Conservation (phyloP, 2,888 invertebrate genomes). For the Drosophila quinaria region DNA sequence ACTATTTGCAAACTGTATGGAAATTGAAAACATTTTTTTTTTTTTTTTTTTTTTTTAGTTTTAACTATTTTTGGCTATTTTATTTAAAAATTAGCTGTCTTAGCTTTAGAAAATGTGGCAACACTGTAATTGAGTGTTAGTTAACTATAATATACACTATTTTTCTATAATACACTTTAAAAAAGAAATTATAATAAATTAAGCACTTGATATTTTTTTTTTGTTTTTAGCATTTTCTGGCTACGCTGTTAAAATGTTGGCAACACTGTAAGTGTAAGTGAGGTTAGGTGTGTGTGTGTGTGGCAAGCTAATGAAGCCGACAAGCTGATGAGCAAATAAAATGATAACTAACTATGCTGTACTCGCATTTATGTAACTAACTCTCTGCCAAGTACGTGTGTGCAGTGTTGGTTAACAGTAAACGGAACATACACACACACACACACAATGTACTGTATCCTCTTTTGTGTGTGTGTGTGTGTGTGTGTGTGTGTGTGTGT, state of each 20-base stretch:
- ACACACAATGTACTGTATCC: neutral
- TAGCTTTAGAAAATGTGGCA: too few relatives aligned
- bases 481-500: slow-evolving; percentile 9
- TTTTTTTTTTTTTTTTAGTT: neutral
- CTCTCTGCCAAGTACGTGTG: slow-evolving; percentile 26
- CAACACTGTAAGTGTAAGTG: neutral
- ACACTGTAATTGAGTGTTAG: too few relatives aligned
- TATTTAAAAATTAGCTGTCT: too few relatives aligned
- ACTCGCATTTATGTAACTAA: slow-evolving; percentile 30
- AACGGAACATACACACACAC: slow-evolving; percentile 29
- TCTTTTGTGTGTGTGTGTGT: slow-evolving; percentile 3
- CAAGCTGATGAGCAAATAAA: slow-evolving; percentile 64
- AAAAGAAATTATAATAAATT: too few relatives aligned
- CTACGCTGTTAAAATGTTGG: too few relatives aligned
- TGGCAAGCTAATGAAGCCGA: slow-evolving; percentile 56
- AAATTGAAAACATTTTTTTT: too few relatives aligned
- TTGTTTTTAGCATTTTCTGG: too few relatives aligned
- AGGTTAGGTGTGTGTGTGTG: neutral
- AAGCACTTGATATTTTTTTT: too few relatives aligned
- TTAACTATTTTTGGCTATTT: neutral
- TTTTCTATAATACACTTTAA: too few relatives aligned
- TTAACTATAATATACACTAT: too few relatives aligned
- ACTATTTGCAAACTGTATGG: neutral
- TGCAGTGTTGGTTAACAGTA: slow-evolving; percentile 46
- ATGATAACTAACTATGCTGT: slow-evolving; percentile 56